phyloP scores from a whole-genome alignment of 2,113 vertebrate genomes.

The Malurus elegans region DNA sequence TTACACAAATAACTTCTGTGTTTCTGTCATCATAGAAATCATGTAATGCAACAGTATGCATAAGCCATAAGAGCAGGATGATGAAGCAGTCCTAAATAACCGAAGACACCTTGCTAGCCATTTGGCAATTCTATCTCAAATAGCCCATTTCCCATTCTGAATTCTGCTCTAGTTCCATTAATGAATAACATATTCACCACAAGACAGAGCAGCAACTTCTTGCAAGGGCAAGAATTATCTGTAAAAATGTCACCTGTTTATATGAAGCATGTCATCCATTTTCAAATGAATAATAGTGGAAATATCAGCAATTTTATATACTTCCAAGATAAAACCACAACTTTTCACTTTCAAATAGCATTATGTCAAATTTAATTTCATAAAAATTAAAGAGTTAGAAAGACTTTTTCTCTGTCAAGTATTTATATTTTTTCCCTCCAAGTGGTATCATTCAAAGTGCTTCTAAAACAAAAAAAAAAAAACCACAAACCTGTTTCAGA shows the following conservation, averaged over 20 bases:
- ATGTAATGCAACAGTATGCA: neutral
- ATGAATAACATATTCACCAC: neutral
- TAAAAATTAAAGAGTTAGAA: neutral
- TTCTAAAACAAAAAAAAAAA: neutral
- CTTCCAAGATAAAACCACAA: neutral
- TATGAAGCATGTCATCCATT: neutral
- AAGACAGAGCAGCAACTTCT: neutral
- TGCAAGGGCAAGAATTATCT: neutral
- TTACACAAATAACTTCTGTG: slow-evolving; percentile 20
- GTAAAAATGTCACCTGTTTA: neutral
- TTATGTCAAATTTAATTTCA: neutral
- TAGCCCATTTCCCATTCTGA: neutral
- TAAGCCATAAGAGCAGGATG: neutral
- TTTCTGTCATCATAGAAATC: neutral
- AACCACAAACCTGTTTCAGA: neutral
- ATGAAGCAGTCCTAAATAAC: neutral
- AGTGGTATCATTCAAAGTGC: neutral
- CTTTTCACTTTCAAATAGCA: neutral
- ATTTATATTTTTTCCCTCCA: neutral
- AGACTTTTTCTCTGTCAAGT: neutral
- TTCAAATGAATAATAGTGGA: neutral
- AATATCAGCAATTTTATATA: neutral
- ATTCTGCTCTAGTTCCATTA: neutral
- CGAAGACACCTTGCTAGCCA: neutral
- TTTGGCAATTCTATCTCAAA: neutral